These are phyloP conservation scores for Melieria picta DNA, from an alignment of 2,888 invertebrate species.

Conservation along the genomic window DNA sequence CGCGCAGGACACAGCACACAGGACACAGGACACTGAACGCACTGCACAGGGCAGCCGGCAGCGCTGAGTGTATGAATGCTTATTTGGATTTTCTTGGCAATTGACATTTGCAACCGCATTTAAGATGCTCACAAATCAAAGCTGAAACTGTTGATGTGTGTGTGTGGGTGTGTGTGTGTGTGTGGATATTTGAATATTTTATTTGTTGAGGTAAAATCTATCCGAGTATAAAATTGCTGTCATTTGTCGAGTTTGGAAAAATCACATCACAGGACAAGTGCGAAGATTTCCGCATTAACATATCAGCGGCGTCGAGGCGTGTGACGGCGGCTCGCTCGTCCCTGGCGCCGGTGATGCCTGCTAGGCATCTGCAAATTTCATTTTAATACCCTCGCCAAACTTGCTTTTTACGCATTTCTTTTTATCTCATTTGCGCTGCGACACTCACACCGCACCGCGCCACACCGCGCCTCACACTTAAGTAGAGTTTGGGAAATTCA, in stretches of 20 bases:
- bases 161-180: not conserved
- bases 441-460: constrained; percentile 33
- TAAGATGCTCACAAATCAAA: constrained; percentile 39
- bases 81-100: constrained; percentile 38
- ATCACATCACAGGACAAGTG: constrained; percentile 19
- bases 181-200: constrained; percentile 9
- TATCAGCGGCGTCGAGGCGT: constrained; percentile 14
- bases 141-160: not conserved
- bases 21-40: too few species aligned
- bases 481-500: constrained; percentile 67
- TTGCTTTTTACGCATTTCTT: constrained; percentile 39
- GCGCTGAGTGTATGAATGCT: too few species aligned
- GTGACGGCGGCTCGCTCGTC: constrained; percentile 7
- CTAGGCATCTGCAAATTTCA: constrained; percentile 30
- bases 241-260: constrained; percentile 25
- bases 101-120: constrained; percentile 60
- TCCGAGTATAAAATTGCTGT: constrained; percentile 35
- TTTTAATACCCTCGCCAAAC: constrained; percentile 26
- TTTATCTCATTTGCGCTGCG: constrained; percentile 44
- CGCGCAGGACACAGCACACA: too few species aligned
- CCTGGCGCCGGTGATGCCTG: constrained; percentile 9
- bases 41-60: too few species aligned
- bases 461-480: constrained; percentile 48
- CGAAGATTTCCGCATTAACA: constrained; percentile 32
- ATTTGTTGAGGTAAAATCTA: constrained; percentile 31